A percentile compares a stretch with the other conserved stretches of the same genome.
phyloP scores from a whole-genome alignment of 2,888 invertebrate species.

The Torymus texanus region DNA sequence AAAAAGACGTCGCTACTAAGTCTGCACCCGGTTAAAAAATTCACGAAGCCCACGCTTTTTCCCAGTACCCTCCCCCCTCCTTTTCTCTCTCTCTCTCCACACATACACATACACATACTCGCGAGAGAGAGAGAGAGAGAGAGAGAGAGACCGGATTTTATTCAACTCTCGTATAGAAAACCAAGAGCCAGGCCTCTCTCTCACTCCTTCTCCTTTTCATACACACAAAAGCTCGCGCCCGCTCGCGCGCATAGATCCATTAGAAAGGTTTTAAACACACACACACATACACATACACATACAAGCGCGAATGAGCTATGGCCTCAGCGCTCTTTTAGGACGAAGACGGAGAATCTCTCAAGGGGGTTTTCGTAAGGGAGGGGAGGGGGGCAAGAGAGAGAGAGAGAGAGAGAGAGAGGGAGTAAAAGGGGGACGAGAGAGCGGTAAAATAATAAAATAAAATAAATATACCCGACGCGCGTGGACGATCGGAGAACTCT shows the following conservation, averaged over 20 bases:
- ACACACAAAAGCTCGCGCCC: no score
- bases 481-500: neutral
- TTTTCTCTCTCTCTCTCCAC: no score
- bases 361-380: neutral
- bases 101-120: no score
- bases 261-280: neutral
- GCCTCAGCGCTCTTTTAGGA: neutral
- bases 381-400: conserved; percentile 14
- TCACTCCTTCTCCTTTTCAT: no score
- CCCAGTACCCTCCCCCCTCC: no score
- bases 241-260: conserved; percentile 23
- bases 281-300: neutral
- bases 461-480: conserved; percentile 51
- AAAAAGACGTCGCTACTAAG: neutral
- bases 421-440: conserved; percentile 46
- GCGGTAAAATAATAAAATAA: conserved; percentile 57
- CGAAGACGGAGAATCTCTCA: neutral
- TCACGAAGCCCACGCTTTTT: conserved; percentile 28
- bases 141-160: no score
- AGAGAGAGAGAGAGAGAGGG: conserved; percentile 32
- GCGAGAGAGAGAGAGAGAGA: no score
- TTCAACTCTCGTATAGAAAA: no score
- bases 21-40: neutral
- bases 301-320: neutral
- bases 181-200: no score